Base-by-base conservation (phyloP, 2,888 invertebrate species). In the Gortyna flavago region DNA sequence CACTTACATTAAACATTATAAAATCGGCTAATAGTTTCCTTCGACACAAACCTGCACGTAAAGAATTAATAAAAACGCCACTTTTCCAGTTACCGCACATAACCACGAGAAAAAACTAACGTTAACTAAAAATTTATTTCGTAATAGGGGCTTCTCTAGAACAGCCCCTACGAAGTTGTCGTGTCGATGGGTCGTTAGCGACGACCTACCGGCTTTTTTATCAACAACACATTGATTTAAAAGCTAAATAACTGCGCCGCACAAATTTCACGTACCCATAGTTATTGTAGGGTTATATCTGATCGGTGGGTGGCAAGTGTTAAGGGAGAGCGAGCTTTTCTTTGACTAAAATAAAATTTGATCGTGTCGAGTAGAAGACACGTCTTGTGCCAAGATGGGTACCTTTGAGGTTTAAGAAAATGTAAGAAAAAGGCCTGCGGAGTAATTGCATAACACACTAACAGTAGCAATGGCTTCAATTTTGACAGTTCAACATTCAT, bases 191-290 rank as follows among this genome's bases (percentile, higher is more conserved):
- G 83, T 83, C 87, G 89, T 92, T 91, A 92, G 86, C 85, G 75
- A 79, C 80, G 77, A 87, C 86, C 84, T 88, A 85, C 84, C 59
- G 80, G 69, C 75, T 80, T 93, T 93, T 92, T 93, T 94, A 93
- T 93, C 92, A 93, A 89, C 89, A 90, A 87, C 90, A 89, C 93
- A 93, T 93, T 94, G 93, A 94, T 94, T 93, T 92, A 92, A 91
- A 91, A 88, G 88, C 88, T 86, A 85, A 89, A 91, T 90, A 90
- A 90, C 89, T 90, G 87, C 75, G 74, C 72, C 87, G 86, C 89
- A 91, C 91, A 90, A 90, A 91, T 92, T 87, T 91, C 87, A 89
- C 87, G 84, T 88, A 85, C 84, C 75, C 72, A 75, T 81, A 65
- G 87, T 87, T 88, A 85, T 80, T 84, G 80, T 84, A 64, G 67